These are phyloP conservation scores for Acipenser transmontanus DNA, from an alignment of 2,797 vertebrate genomes.

Conservation along the genomic window DNA sequence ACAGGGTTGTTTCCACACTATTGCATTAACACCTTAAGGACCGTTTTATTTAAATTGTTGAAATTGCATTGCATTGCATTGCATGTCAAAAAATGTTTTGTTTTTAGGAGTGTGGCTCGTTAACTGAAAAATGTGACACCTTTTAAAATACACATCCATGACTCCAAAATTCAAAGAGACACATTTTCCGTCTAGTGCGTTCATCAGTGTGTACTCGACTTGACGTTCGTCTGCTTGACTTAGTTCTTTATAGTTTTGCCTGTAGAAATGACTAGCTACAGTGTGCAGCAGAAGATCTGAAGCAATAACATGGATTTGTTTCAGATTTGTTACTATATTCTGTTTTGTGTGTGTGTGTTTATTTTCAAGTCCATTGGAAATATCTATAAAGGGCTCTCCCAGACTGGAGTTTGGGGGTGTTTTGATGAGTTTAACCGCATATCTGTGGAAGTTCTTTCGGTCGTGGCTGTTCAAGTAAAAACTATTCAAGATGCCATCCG, in stretches of 20 bases:
- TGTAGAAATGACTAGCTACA: background rate
- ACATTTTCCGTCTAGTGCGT: no score
- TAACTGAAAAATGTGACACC: no score
- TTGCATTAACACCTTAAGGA: no score
- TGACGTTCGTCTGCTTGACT: background rate
- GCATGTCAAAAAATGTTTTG: background rate
- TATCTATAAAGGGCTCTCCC: constrained; percentile 67
- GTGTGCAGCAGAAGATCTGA: background rate
- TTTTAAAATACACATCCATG: no score
- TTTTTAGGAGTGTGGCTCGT: no score
- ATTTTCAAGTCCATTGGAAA: constrained; percentile 57
- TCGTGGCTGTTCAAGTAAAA: constrained; percentile 66
- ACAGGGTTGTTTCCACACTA: background rate
- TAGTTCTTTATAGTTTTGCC: background rate
- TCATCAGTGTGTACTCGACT: background rate
- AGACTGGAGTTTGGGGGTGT: constrained; percentile 62
- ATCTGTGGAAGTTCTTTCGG: constrained; percentile 63
- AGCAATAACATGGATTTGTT: background rate
- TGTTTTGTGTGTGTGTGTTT: background rate
- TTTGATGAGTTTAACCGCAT: constrained; percentile 69
- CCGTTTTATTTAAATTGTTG: background rate
- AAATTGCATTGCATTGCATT: background rate
- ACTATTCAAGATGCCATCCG: constrained; percentile 61
- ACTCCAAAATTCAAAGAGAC: no score
- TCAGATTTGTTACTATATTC: background rate